A percentile compares a stretch with the other conserved stretches of the same genome.
phyloP scores from a whole-genome alignment of 2,888 invertebrate genomes.

The Pseudococcus longispinus region DNA sequence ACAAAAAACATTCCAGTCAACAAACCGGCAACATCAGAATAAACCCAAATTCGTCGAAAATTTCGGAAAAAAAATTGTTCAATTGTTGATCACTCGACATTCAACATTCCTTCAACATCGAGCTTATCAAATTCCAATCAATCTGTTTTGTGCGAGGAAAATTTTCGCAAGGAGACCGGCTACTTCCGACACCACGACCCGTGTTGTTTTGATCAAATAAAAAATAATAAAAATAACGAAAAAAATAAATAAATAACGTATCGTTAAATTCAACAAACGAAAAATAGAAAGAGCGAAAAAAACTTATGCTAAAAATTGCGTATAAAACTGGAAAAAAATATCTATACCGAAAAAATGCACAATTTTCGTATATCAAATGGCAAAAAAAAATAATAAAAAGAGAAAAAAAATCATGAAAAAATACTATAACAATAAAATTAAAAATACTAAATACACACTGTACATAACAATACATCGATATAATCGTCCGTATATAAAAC shows the following conservation, averaged over 20 bases:
- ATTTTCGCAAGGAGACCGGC: background rate
- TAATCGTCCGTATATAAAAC: background rate
- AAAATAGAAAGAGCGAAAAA: conserved; percentile 21
- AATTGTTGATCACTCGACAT: background rate
- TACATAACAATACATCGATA: conserved; percentile 40
- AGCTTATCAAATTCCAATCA: background rate
- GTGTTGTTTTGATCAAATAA: conserved; percentile 10
- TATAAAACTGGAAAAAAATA: conserved; percentile 36
- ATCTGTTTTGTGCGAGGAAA: background rate
- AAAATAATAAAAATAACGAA: conserved; percentile 35
- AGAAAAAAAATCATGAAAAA: conserved; percentile 15
- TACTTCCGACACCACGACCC: background rate
- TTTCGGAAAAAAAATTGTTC: background rate
- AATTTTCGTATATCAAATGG: conserved; percentile 18
- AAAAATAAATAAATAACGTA: conserved; percentile 38
- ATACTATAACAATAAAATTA: conserved; percentile 34
- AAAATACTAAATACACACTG: background rate
- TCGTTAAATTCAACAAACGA: conserved; percentile 33
- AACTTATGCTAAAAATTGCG: conserved; percentile 29
- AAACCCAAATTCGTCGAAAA: background rate
- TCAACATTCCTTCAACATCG: background rate
- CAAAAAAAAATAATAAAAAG: background rate
- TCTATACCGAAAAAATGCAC: conserved; percentile 8
- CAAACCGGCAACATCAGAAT: background rate
- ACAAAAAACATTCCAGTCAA: background rate